Percentiles rank a stretch among this genome's conserved stretches.
Conservation (phyloP, 1,140 invertebrate genomes). For the Epicauta chinensis region DNA sequence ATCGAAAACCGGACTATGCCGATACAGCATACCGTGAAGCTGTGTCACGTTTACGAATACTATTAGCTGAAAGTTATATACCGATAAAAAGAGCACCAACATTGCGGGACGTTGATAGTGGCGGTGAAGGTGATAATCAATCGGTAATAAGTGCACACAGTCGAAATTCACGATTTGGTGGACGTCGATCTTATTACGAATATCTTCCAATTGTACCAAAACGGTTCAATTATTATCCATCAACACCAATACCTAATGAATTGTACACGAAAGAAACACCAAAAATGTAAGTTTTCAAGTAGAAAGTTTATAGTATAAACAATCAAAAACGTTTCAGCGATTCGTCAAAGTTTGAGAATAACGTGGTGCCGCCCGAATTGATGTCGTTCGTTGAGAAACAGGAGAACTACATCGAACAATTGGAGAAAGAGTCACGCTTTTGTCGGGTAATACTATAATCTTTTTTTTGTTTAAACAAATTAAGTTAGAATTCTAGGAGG, state of each 20-base stretch:
- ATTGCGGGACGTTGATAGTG: constrained; percentile 41
- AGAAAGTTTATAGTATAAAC: no score
- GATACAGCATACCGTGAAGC: constrained; percentile 76
- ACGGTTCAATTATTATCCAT: constrained; percentile 38
- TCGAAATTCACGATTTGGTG: constrained; percentile 27
- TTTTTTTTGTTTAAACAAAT: background rate
- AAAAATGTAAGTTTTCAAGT: background rate
- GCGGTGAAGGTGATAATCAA: constrained; percentile 50
- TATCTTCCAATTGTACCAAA: constrained; percentile 39
- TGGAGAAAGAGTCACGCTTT: constrained; percentile 74
- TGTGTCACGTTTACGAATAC: constrained; percentile 66
- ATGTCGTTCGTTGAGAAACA: constrained; percentile 72
- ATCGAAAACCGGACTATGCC: constrained; percentile 65
- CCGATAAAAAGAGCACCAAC: constrained; percentile 42
- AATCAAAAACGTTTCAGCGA: constrained; percentile 20
- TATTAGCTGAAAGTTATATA: constrained; percentile 68
- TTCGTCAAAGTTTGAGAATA: constrained; percentile 20
- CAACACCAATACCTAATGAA: constrained; percentile 9
- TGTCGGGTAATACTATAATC: constrained; percentile 51
- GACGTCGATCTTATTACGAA: constrained; percentile 26
- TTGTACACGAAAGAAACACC: constrained; percentile 7
- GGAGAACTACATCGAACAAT: constrained; percentile 76
- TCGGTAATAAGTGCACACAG: constrained; percentile 39
- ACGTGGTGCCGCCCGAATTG: constrained; percentile 45
- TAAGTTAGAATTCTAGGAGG: no score